Percentiles rank a stretch among this genome's conserved stretches.
phyloP scores from a whole-genome alignment of 2,113 vertebrate species.

The human (Homo sapiens) region DNA sequence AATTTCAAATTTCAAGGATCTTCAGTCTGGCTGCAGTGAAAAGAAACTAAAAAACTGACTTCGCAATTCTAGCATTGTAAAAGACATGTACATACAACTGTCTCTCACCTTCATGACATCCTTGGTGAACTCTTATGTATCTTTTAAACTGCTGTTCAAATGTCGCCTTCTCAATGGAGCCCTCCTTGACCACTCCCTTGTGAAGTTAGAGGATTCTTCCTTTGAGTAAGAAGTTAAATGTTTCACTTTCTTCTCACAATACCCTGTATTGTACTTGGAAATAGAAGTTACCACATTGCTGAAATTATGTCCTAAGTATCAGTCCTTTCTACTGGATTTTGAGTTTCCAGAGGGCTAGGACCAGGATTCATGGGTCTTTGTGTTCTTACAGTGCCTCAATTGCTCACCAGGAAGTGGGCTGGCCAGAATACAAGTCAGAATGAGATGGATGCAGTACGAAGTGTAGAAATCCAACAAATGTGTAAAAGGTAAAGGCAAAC shows the following conservation, averaged over 20 bases:
- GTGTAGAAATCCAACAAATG: background rate
- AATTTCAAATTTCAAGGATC: background rate
- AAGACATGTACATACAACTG: accelerated
- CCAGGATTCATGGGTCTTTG: background rate
- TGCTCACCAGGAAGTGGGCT: background rate
- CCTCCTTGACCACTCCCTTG: background rate
- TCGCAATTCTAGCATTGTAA: background rate
- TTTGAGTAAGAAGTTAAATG: background rate
- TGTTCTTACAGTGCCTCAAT: background rate
- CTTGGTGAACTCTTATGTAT: background rate
- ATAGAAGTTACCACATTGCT: background rate
- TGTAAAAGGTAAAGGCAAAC: background rate
- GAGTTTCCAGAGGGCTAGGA: background rate
- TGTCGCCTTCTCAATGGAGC: background rate
- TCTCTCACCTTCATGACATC: background rate
- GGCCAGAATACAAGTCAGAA: background rate
- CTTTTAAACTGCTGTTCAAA: background rate
- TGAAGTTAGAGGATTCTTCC: background rate
- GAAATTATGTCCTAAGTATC: background rate
- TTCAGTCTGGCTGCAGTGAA: background rate
- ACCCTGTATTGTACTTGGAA: background rate
- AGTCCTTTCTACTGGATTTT: background rate
- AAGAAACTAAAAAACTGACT: background rate
- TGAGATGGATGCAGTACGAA: background rate
- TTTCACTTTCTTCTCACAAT: background rate